phyloP scores from a whole-genome alignment of 2,797 vertebrate species.

The Lacerta viridis region DNA sequence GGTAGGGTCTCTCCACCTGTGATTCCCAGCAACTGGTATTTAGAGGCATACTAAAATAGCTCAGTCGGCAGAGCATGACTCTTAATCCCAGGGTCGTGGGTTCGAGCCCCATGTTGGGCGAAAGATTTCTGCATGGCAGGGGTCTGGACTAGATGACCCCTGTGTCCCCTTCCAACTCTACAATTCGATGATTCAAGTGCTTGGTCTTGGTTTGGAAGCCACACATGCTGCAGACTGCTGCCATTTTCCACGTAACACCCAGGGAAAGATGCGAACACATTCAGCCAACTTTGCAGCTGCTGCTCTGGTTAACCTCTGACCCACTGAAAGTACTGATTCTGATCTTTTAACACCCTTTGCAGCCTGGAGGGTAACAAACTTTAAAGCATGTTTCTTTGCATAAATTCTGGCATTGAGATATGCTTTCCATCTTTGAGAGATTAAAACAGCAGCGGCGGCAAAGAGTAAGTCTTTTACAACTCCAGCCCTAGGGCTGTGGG shows the following conservation, averaged over 20 bases:
- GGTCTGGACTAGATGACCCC: no score
- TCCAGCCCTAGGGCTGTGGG: not conserved
- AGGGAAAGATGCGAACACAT: not conserved
- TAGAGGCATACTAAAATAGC: no score
- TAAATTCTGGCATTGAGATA: not conserved
- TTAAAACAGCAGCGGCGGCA: not conserved
- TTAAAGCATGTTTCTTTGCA: not conserved
- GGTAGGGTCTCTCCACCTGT: no score
- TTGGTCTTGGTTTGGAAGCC: not conserved
- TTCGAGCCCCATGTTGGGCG: no score
- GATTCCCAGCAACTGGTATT: no score
- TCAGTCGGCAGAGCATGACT: no score
- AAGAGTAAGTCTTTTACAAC: not conserved
- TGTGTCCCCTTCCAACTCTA: no score
- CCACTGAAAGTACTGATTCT: not conserved
- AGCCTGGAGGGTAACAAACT: not conserved
- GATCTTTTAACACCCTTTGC: not conserved
- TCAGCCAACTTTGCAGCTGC: not conserved
- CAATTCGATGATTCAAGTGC: accelerated
- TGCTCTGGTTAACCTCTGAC: not conserved
- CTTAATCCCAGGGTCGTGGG: no score
- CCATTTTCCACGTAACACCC: not conserved
- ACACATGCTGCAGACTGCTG: not conserved
- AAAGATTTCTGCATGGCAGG: no score
- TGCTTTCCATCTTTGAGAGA: not conserved